A percentile compares a stretch with the other conserved stretches of the same genome.
Evolutionary conservation across 2,113 vertebrate genomes (phyloP).

Genomic region (Bothrops jararaca): DNA sequence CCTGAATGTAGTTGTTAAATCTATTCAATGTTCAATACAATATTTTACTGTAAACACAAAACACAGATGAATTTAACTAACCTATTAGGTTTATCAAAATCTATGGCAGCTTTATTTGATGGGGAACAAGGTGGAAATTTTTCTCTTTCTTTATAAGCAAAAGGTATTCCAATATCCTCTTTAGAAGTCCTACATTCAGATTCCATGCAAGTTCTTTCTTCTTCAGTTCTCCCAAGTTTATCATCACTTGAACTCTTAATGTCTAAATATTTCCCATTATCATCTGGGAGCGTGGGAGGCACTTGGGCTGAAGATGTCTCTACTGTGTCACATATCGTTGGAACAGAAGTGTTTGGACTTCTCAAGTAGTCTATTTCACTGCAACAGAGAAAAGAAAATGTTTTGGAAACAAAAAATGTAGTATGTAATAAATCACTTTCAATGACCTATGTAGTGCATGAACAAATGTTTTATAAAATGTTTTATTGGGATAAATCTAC

Average conservation of each 20-base stretch:
- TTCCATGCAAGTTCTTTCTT: conserved; percentile 53
- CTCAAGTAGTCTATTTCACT: conserved; percentile 92
- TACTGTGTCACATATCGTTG: conserved; percentile 66
- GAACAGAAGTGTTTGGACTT: conserved; percentile 74
- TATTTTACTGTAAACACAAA: neutral
- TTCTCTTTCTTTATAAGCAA: conserved; percentile 70
- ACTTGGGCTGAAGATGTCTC: conserved; percentile 67
- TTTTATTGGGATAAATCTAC: neutral
- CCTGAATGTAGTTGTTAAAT: neutral
- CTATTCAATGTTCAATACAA: neutral
- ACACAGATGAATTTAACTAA: conserved; percentile 61
- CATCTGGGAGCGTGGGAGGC: conserved; percentile 70
- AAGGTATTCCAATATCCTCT: conserved; percentile 57
- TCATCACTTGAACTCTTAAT: conserved; percentile 69
- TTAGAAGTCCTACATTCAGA: conserved; percentile 69
- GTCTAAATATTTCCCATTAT: conserved; percentile 83
- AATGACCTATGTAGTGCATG: neutral
- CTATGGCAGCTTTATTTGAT: conserved; percentile 71
- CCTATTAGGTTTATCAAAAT: conserved; percentile 95
- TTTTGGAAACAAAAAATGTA: neutral
- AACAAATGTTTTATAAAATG: neutral
- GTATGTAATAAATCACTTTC: neutral
- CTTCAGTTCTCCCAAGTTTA: conserved; percentile 68
- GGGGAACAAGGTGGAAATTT: conserved; percentile 58
- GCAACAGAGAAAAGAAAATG: conserved; percentile 36